Conservation (phyloP, 2,797 vertebrate species). For the Pangasius macronema region DNA sequence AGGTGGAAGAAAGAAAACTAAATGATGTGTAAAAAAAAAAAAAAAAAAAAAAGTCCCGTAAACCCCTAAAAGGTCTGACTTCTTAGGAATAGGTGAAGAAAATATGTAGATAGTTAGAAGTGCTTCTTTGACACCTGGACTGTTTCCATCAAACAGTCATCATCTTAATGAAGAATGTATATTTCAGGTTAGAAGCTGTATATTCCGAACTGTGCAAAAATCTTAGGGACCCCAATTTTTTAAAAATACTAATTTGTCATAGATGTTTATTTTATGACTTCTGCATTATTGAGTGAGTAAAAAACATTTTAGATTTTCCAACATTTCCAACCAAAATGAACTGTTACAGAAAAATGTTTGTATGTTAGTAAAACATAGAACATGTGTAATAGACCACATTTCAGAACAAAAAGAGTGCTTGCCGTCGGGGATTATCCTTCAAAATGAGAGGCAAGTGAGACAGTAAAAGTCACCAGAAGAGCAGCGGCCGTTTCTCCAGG, state of each 20-base stretch:
- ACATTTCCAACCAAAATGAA: neutral
- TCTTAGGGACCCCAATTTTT: neutral
- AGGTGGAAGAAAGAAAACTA: conserved; percentile 47
- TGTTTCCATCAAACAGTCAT: neutral
- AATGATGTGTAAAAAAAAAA: conserved; percentile 5
- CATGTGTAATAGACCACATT: neutral
- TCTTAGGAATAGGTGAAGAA: neutral
- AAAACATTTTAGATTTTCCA: neutral
- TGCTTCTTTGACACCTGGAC: neutral
- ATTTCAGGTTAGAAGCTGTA: neutral
- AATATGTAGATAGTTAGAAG: neutral
- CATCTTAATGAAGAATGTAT: neutral
- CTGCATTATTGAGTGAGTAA: neutral
- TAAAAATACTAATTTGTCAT: neutral
- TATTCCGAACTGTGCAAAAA: neutral
- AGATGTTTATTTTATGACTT: neutral
- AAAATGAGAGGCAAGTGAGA: neutral
- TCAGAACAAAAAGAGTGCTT: neutral
- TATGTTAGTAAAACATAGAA: neutral
- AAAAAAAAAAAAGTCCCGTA: neutral
- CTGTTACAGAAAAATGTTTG: neutral
- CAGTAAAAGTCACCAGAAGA: neutral
- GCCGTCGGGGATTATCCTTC: neutral
- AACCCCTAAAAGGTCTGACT: neutral
- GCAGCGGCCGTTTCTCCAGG: neutral